Evolutionary conservation across 2,113 vertebrate species (phyloP).

Genomic region (Rhea pennata): DNA sequence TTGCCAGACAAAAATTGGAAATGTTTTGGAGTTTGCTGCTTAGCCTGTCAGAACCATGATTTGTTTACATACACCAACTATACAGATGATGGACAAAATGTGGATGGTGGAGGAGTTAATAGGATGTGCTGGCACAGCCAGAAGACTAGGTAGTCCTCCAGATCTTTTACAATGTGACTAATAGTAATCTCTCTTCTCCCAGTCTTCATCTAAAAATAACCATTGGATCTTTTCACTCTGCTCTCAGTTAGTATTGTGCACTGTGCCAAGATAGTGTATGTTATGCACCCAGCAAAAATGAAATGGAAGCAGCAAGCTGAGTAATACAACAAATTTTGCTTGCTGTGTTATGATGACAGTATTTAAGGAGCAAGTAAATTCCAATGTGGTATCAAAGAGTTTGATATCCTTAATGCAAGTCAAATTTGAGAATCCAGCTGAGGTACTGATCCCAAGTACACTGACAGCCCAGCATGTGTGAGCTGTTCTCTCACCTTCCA

Average conservation of each 20-base stretch:
- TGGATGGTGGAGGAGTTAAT: neutral
- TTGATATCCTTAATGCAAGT: neutral
- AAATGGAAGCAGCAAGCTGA: neutral
- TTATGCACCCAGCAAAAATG: neutral
- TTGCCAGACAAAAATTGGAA: neutral
- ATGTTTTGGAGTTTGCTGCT: neutral
- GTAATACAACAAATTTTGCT: neutral
- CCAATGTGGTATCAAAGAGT: neutral
- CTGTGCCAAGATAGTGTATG: neutral
- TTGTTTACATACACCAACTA: neutral
- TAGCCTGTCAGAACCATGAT: neutral
- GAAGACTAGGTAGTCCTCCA: neutral
- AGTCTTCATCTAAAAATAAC: neutral
- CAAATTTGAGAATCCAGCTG: neutral
- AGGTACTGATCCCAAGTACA: neutral
- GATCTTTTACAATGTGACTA: neutral
- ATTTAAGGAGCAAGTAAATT: neutral
- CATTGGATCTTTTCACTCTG: neutral
- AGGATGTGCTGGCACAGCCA: neutral
- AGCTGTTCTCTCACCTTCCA: neutral
- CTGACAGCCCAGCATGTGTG: accelerated
- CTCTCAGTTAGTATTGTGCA: neutral
- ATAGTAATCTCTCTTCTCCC: neutral
- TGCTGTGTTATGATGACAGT: neutral
- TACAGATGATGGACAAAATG: neutral